A percentile compares a stretch with the other conserved stretches of the same genome.
phyloP scores from a whole-genome alignment of 2,888 invertebrate genomes.

The Eugnorisma glareosa region DNA sequence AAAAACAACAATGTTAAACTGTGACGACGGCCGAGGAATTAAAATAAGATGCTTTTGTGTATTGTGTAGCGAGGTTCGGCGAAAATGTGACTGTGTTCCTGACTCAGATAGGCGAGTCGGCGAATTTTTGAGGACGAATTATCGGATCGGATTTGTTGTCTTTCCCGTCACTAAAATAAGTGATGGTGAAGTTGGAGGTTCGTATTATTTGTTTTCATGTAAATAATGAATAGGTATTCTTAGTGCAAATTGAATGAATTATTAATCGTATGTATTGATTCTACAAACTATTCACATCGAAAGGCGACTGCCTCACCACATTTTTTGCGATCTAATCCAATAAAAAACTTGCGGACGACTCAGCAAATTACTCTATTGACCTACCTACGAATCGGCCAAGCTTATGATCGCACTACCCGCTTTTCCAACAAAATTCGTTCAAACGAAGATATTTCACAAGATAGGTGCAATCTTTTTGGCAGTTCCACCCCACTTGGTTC shows the following conservation, averaged over 20 bases:
- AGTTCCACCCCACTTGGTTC: slow-evolving; percentile 68
- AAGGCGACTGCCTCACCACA: neutral
- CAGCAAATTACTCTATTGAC: slow-evolving; percentile 12
- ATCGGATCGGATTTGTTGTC: neutral
- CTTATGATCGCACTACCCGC: slow-evolving; percentile 3
- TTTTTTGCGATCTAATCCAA: slow-evolving; percentile 8
- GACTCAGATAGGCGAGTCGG: slow-evolving; percentile 38
- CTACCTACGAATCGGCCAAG: neutral
- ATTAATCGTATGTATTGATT: neutral
- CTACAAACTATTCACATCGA: neutral
- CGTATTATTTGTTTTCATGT: no score
- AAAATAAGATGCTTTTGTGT: slow-evolving; percentile 75
- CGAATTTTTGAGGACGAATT: slow-evolving; percentile 27
- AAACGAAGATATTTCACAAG: slow-evolving; percentile 55
- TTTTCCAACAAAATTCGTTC: slow-evolving; percentile 24
- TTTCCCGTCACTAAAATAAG: slow-evolving; percentile 4
- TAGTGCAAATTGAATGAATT: neutral
- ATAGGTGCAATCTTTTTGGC: slow-evolving; percentile 64
- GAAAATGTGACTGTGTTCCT: slow-evolving; percentile 69
- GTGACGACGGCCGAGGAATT: slow-evolving; percentile 79
- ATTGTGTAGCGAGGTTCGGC: slow-evolving; percentile 69
- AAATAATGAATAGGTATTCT: neutral
- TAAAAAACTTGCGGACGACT: neutral
- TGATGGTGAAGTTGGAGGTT: neutral
- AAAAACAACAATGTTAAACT: slow-evolving; percentile 76